Evolutionary conservation across 2,797 vertebrate species (phyloP), one percentile per base, ranked within the genome.

Genomic region (Enteromius trimaculatus): DNA sequence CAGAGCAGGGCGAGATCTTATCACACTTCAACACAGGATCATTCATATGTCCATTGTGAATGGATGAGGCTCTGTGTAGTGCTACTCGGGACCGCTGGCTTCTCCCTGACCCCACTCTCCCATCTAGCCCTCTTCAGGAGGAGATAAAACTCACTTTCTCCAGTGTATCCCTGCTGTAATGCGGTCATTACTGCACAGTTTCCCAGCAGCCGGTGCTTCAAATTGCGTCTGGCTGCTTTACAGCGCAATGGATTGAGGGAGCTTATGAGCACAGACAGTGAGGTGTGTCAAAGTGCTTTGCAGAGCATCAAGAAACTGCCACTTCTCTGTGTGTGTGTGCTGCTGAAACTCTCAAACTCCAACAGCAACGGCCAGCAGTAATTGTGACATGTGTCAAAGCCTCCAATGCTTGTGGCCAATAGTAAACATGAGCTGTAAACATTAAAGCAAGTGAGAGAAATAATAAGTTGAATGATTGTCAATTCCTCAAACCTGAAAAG

Each of bases 161-260:
- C 79, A 79, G 66, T 85, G 68, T 78, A 84, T 88, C 58, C 69
- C 53, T 77, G 71, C 80, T 84, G 68, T 88, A 87, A 86, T 83
- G 74, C 64, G 51, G 76, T 75, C 83, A 79, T 87, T 84, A 86
- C 81, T 83, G 74, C 80, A 88, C 83, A 86, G 82, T 87, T 88
- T 79, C 79, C 58, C 78, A 34, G 83, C 66, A 80, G 23, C 68
- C 13, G 10, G 58, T 74, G 78, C 82, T 71, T 86, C 72, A 85
- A 86, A 88, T 80, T 87, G 82, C 58, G 37, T 85, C 87, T 88
- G 83, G 87, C 75, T 86, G 71, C 77, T 86, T 77, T 76, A 68
- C 51, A 55, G 58, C 44, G 49, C 71, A 71, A 82, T 82, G 75
- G 70, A 77, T 76, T 80, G 60, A 68, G 77, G 76, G 77, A 79